Evolutionary conservation across 2,888 invertebrate species (phyloP), one percentile per base, ranked within the genome.

Genomic region (Drosophila subsilvestris): DNA sequence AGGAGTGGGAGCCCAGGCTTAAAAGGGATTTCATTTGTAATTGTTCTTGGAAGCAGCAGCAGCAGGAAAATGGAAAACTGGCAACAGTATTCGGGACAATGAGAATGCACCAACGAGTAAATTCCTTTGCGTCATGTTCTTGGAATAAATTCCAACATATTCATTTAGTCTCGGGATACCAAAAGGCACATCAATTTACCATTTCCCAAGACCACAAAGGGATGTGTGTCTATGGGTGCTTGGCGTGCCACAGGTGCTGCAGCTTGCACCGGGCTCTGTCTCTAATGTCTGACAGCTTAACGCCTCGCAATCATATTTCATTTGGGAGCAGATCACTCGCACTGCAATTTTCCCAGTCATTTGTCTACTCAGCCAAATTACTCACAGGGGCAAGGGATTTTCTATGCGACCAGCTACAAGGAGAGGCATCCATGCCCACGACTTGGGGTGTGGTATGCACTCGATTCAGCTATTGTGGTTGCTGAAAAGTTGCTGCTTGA

Each of bases 141-240:
- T 68, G 69, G 62, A 75, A 70, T 77, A 70, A 77, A 80, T 70
- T 80, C 44, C 69, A 79, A 74, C 65, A 77, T 68, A 84, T 81
- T 80, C 81, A 80, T 76, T 67, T 73, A 78, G 69, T 63, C 47
- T 63, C 56, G 59, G 63, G 29, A 43, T 17, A 68, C 43, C 61
- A 50, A 50, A 72, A 72, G 60, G 57, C 55, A 63, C 67, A 74
- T 67, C 71, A 43, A 72, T 69, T 75, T 42, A 45, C 20, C 29
- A 25, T 53, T 37, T 43, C 57, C 22, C 48, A 25, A 58, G 49
- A 32, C 62, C 42, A 45, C 54, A 63, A 49, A 20, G 42, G 43
- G 9, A 14, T 32, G 60, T 42, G 37, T n/a, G 29, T 29, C 2
- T 29, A 3, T 29, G 32, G 32, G 32, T 12, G 32, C 12, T 10